phyloP scores from a whole-genome alignment of 2,888 invertebrate species.

The Esperia sulphurella region DNA sequence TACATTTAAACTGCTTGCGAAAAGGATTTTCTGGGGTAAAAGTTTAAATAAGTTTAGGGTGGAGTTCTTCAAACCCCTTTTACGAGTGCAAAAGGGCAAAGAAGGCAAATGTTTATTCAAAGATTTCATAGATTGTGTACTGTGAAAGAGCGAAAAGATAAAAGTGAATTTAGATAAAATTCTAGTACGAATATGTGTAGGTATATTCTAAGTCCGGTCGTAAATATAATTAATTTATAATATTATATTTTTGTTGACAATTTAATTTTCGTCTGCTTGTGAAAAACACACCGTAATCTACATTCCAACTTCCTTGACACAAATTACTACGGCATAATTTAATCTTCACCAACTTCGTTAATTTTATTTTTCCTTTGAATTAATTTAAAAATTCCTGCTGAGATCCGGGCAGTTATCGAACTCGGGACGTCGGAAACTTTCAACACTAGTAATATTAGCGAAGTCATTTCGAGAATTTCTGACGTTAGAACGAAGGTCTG shows the following conservation, averaged over 20 bases:
- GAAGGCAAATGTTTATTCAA: constrained; percentile 76
- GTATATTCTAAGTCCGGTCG: neutral
- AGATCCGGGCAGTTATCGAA: constrained; percentile 70
- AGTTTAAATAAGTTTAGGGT: constrained; percentile 77
- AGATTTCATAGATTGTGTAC: constrained; percentile 68
- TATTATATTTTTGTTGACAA: neutral
- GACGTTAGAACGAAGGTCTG: constrained; percentile 37
- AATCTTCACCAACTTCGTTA: constrained; percentile 67
- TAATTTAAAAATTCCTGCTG: constrained; percentile 73
- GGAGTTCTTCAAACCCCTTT: constrained; percentile 71
- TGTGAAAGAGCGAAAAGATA: constrained; percentile 36
- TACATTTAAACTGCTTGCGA: constrained; percentile 68
- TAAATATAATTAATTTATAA: neutral
- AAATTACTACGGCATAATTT: constrained; percentile 70
- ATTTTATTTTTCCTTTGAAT: constrained; percentile 75
- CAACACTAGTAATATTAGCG: constrained; percentile 64
- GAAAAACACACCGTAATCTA: constrained; percentile 43
- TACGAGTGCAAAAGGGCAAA: constrained; percentile 74
- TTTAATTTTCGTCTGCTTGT: constrained; percentile 14
- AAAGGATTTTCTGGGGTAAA: constrained; percentile 75
- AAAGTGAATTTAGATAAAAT: neutral
- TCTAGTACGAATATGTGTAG: neutral
- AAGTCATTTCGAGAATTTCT: constrained; percentile 57
- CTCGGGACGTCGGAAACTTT: constrained; percentile 61
- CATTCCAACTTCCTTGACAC: constrained; percentile 63